Evolutionary conservation across 2,888 invertebrate genomes (phyloP), one percentile per base, ranked within the genome.

Genomic region (Alitta virens): DNA sequence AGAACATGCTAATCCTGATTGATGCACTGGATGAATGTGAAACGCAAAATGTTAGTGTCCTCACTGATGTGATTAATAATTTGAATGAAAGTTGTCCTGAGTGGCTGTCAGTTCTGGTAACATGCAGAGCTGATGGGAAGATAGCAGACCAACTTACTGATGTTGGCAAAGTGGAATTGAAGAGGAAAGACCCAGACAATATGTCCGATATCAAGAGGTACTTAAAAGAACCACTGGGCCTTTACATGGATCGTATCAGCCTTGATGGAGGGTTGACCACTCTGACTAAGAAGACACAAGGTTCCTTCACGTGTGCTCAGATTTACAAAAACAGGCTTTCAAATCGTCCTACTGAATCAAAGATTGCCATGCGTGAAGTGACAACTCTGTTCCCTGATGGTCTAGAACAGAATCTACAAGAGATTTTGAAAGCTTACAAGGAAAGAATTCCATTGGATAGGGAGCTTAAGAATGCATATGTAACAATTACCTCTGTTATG

Each of bases 1-100:
- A 58, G 24, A 63, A 42, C 21, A 56, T 63, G 62, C 27, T 70
- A 16, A 62, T 70, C 25, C 62, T 70, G 1, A n/a, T 70, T 12
- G 70, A 70, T 25, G 66, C 67, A n/a, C 24, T 70, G 27, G 69
- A 70, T 56, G 68, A 70, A n/a, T 68, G 69, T 52, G 42, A 56
- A 40, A 40, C 26, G 14, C 21, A 56, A 12, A 56, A 65, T 24
- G 16, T 61, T 14, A 62, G 63, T 9, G 40, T 38, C 2, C 53
- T 66, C 2, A 24, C 50, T 14, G 60, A 60, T 33, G 25, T 63
- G 33, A 51, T 69, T 25, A 65, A 60, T 33, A 51, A 46, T 7
- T 51, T 69, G 24, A 21, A 24, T 9, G 60, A 63, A 24, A 65
- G 55, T 26, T 56, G 63, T 3, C 68, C 68, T 3, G 25, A 52